Base-by-base conservation (phyloP, 1,140 invertebrate species). In the Euglossa dilemma region DNA sequence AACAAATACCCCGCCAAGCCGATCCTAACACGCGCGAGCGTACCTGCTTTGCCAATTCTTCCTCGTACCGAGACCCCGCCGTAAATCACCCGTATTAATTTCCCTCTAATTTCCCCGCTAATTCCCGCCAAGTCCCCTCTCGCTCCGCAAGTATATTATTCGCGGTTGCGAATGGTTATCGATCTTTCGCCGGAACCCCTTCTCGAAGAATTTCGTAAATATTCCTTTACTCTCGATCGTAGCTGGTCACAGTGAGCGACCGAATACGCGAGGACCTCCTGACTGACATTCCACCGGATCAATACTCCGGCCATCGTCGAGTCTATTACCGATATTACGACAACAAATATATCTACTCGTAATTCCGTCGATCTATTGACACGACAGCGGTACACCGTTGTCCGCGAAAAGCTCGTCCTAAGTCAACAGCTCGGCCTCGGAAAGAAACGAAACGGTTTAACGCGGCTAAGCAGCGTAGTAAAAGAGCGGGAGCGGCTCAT, bases 1-100 rank as follows among this genome's bases (percentile, higher is more conserved):
- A 88, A 88, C 83, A 87, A 87, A 88, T 88, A 85, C 87, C 74
- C 74, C 75, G 83, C 83, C 74, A 75, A 88, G 87, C 83, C 83
- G 87, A 81, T 77, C 75, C 66, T 75, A 84, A 75, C 85, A 57
- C 45, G 71, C 50, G 54, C 52, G 25, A 45, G 36, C 28, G 63
- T 75, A 77, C 28, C 64, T 54, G 63, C 64, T 78, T 70, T 50
- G 74, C 36, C 36, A 64, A 56, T 64, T 80, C 70, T 63, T 71
- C 23, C 67, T 80, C 57, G 25, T 36, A 14, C 18, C 2, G 28
- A 54, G 23, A 2, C 54, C 20, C 25, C 63, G 16, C n/a, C 47
- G 36, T 25, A 67, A 67, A 54, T 67, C 28, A 69, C 59, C 59
- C 23, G n/a, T 76, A 64, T 66, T 54, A 56, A 67, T 25, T 8